These are phyloP conservation scores for Scaptomyza polygonia DNA, from an alignment of 2,888 invertebrate species.

Conservation along the genomic window DNA sequence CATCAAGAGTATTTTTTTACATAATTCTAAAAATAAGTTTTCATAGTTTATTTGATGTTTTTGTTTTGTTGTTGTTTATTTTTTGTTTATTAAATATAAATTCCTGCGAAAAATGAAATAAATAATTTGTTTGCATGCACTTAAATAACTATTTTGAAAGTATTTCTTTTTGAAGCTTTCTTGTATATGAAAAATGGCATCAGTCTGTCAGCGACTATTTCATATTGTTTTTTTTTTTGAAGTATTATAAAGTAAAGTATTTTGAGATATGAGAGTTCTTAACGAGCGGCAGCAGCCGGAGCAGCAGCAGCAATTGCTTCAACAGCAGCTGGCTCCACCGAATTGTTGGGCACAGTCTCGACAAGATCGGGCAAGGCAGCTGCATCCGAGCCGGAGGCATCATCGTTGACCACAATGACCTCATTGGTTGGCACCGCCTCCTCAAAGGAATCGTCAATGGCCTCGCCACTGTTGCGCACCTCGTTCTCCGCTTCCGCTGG, in stretches of 20 bases:
- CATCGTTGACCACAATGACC: slow-evolving; percentile 81
- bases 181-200: slow-evolving; percentile 58
- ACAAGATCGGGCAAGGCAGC: slow-evolving; percentile 40
- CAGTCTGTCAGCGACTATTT: slow-evolving; percentile 62
- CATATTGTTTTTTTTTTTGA: slow-evolving; percentile 10
- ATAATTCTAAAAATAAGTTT: not conserved
- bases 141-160: slow-evolving; percentile 66
- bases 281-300: slow-evolving; percentile 43
- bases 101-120: slow-evolving; percentile 78
- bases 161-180: slow-evolving; percentile 34
- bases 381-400: slow-evolving; percentile 58
- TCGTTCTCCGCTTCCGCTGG: slow-evolving; percentile 61
- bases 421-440: slow-evolving; percentile 76
- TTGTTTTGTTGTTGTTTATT: slow-evolving; percentile 16
- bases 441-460: slow-evolving; percentile 77
- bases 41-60: slow-evolving; percentile 12
- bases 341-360: slow-evolving; percentile 17
- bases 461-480: slow-evolving; percentile 75
- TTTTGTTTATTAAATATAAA: slow-evolving; percentile 55
- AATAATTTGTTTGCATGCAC: slow-evolving; percentile 75
- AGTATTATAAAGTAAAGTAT: not conserved
- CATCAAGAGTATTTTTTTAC: no score
- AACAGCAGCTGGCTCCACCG: slow-evolving; percentile 28
- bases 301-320: slow-evolving; percentile 16
- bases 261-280: slow-evolving; percentile 15